Evolutionary conservation across 2,113 vertebrate genomes (phyloP).

Genomic region (Rhabdomys dilectus): DNA sequence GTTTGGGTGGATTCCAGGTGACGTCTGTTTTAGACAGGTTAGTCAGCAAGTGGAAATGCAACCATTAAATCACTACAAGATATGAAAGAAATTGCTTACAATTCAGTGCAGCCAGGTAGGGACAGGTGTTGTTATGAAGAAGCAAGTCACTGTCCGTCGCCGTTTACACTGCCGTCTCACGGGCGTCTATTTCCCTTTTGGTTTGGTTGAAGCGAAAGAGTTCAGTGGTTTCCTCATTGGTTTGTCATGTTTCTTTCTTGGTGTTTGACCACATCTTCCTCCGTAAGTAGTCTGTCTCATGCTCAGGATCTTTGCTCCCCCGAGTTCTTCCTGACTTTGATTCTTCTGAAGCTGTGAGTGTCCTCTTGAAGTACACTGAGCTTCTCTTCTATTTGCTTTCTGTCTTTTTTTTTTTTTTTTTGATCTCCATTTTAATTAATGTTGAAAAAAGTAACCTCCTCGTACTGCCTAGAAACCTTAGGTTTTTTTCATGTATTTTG

Average conservation of each 20-base stretch:
- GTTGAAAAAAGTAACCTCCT: conserved; percentile 1
- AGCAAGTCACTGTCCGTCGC: background rate
- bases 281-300: conserved; percentile 52
- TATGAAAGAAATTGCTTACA: conserved; percentile 34
- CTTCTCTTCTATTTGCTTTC: conserved; percentile 27
- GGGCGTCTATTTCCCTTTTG: conserved; percentile 71
- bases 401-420: conserved; percentile 14
- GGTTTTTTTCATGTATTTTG: conserved; percentile 39
- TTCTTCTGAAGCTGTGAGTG: background rate
- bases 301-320: conserved; percentile 55
- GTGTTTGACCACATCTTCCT: conserved; percentile 76
- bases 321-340: background rate
- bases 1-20: conserved; percentile 28
- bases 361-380: background rate
- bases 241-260: conserved; percentile 74
- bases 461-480: conserved; percentile 47
- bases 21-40: conserved; percentile 28
- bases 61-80: conserved; percentile 41
- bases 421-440: conserved; percentile 54
- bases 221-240: conserved; percentile 71
- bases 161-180: conserved; percentile 34
- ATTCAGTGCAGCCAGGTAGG: conserved; percentile 32
- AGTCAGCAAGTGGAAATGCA: conserved; percentile 37
- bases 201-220: conserved; percentile 78
- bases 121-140: conserved; percentile 36